phyloP scores from a whole-genome alignment of 2,113 vertebrate species.

The Tylochromis polylepis region DNA sequence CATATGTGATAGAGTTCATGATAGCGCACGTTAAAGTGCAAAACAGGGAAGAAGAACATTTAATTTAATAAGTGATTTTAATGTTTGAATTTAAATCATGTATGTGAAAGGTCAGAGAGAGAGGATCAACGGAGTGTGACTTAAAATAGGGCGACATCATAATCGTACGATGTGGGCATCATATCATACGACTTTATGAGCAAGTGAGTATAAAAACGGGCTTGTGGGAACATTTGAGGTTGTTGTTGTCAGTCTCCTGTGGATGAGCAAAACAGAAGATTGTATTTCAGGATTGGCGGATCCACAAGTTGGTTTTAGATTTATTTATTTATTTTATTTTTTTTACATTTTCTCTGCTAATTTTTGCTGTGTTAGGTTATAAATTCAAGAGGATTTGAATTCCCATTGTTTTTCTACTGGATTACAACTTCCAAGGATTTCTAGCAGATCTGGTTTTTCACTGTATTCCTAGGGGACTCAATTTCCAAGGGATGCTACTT shows the following conservation, averaged over 20 bases:
- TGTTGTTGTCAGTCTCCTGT: not conserved
- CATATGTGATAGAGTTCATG: not conserved
- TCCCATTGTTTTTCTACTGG: not conserved
- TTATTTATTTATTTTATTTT: too few species aligned
- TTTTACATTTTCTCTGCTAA: not conserved
- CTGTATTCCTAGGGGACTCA: not conserved
- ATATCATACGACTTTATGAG: too few species aligned
- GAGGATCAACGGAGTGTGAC: not conserved
- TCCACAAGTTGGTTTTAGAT: not conserved
- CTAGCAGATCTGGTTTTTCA: not conserved
- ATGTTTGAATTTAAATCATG: not conserved
- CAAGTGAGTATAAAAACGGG: not conserved
- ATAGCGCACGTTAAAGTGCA: not conserved
- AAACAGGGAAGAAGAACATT: rapidly evolving
- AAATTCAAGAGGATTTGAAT: not conserved
- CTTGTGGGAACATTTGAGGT: not conserved
- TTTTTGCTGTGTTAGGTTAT: not conserved
- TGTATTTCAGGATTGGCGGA: not conserved
- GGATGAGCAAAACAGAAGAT: not conserved
- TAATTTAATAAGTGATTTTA: not conserved
- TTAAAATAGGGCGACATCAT: not conserved
- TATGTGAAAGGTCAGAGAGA: not conserved
- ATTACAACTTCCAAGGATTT: not conserved
- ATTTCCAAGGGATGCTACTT: not conserved
- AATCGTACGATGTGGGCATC: too few species aligned